A percentile compares a stretch with the other conserved stretches of the same genome.
Conservation (phyloP, 2,797 vertebrate genomes). For the Hyperoplus lanceolatus region DNA sequence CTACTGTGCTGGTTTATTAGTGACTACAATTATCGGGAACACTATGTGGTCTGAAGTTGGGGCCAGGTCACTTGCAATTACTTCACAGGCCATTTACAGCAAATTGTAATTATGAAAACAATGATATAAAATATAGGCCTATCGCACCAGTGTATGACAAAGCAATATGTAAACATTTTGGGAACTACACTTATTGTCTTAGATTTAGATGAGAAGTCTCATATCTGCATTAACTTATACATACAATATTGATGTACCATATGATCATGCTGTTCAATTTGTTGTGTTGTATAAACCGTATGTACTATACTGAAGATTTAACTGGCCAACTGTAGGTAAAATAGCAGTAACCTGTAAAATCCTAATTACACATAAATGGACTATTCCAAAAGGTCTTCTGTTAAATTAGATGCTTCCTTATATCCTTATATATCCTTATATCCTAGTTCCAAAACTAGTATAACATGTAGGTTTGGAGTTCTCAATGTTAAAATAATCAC, state of each 20-base stretch:
- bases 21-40: neutral
- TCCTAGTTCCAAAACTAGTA: neutral
- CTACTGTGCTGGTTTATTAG: constrained; percentile 7
- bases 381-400: neutral
- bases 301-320: neutral
- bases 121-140: too few relatives aligned
- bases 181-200: too few relatives aligned
- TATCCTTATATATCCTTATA: neutral
- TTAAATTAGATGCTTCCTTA: neutral
- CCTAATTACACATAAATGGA: neutral
- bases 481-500: neutral
- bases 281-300: neutral
- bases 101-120: neutral
- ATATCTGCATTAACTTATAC: too few relatives aligned
- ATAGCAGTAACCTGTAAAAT: neutral
- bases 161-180: too few relatives aligned
- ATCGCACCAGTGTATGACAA: too few relatives aligned
- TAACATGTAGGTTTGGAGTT: neutral
- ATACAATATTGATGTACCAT: neutral
- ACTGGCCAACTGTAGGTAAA: neutral
- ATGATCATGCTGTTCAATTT: neutral
- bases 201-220: neutral
- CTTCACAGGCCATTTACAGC: neutral
- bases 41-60: neutral
- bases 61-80: neutral